Evolutionary conservation across 1,140 invertebrate genomes (phyloP), one percentile per base, ranked within the genome.

Genomic region (Papilio xuthus): DNA sequence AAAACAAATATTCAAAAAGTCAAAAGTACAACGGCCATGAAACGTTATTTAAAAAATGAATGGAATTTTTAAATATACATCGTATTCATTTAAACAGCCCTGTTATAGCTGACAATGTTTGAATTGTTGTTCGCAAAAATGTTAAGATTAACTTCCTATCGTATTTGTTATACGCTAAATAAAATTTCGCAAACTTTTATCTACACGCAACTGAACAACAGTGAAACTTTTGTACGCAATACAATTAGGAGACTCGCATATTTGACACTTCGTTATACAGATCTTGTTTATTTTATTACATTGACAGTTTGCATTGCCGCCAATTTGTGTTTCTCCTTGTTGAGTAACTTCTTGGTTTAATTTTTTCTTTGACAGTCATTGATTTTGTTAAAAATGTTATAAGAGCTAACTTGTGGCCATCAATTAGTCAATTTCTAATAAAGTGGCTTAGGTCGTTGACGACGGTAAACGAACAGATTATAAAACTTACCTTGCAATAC

Each of bases 401-500:
- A n/a, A n/a, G n/a, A n/a, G n/a, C n/a, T n/a, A n/a, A n/a, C n/a
- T n/a, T n/a, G n/a, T n/a, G n/a, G n/a, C n/a, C n/a, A n/a, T n/a
- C n/a, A n/a, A n/a, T n/a, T n/a, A n/a, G n/a, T n/a, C n/a, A n/a
- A n/a, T n/a, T n/a, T n/a, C n/a, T n/a, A n/a, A n/a, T n/a, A n/a
- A n/a, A n/a, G n/a, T n/a, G n/a, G n/a, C n/a, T n/a, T n/a, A n/a
- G n/a, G n/a, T n/a, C n/a, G n/a, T n/a, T n/a, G n/a, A n/a, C n/a
- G n/a, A n/a, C n/a, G n/a, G n/a, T n/a, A n/a, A n/a, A n/a, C n/a
- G n/a, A 23, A 50, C 60, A 78, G 44, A 71, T 76, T 60, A 10
- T 37, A 23, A 75, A 81, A 91, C 95, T 95, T 94, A 97, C 97
- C 95, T 95, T 96, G 95, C 20, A 98, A 88, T 28, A 97, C 95